A percentile compares a stretch with the other conserved stretches of the same genome.
Conservation (phyloP, 2,888 invertebrate species). For the Agrotis clavis region DNA sequence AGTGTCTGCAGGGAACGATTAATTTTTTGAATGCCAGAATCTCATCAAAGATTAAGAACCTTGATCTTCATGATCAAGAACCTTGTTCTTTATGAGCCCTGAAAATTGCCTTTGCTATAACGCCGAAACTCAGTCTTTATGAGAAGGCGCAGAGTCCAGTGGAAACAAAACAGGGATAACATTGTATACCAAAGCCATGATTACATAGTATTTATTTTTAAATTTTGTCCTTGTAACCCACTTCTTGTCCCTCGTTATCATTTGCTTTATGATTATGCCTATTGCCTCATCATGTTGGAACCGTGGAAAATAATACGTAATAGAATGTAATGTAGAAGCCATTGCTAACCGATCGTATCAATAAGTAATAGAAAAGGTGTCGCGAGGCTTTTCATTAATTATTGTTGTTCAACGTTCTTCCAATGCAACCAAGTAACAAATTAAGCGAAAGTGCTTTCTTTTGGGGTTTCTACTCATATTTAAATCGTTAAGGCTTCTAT, state of each 20-base stretch:
- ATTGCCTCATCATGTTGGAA: not conserved
- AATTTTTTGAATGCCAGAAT: not conserved
- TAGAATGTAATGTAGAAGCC: constrained; percentile 7
- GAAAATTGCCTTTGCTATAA: not conserved
- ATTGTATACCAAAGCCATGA: constrained; percentile 2
- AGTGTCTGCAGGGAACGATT: not conserved
- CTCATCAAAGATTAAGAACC: not conserved
- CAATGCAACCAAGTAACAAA: not conserved
- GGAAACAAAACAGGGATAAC: constrained; percentile 16
- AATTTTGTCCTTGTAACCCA: constrained; percentile 15
- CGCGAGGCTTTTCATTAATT: constrained; percentile 13
- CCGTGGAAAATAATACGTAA: constrained; percentile 11
- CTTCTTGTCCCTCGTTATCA: constrained; percentile 9
- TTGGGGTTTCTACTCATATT: not conserved
- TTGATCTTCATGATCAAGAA: constrained; percentile 8
- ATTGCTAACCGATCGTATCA: constrained; percentile 22
- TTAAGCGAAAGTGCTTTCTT: not conserved
- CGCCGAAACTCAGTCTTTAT: not conserved
- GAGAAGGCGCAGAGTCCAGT: not conserved
- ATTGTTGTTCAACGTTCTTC: not conserved
- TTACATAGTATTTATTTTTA: constrained; percentile 20
- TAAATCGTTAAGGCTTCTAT: too few species aligned
- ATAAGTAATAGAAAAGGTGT: constrained; percentile 10
- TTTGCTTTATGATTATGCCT: constrained; percentile 27
- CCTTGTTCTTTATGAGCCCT: not conserved